Conservation (phyloP, 2,888 invertebrate species). For the Drosophila rubida region DNA sequence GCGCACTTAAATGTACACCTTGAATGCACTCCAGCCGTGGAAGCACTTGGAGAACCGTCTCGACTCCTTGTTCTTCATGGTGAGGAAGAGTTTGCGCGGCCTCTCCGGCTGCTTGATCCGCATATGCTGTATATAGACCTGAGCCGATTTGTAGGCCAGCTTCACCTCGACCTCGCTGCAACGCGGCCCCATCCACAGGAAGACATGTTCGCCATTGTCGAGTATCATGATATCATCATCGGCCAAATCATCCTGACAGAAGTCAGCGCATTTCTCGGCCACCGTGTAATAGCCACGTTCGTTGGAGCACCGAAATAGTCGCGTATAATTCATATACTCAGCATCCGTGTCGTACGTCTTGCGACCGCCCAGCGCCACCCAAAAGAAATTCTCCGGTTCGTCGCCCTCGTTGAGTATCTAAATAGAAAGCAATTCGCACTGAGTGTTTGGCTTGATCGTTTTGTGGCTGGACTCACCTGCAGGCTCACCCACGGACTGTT, state of each 20-base stretch:
- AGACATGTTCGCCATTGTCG: slow-evolving; percentile 99
- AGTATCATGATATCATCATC: slow-evolving; percentile 99
- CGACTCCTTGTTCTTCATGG: slow-evolving; percentile 98
- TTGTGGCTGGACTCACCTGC: slow-evolving; percentile 86
- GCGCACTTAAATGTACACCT: slow-evolving; percentile 83
- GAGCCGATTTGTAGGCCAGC: slow-evolving; percentile 98
- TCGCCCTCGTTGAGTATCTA: slow-evolving; percentile 96
- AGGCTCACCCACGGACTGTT: slow-evolving; percentile 92
- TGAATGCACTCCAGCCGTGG: slow-evolving; percentile 98
- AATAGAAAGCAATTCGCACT: not conserved
- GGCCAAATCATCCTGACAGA: slow-evolving; percentile 96
- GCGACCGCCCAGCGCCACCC: slow-evolving; percentile 97
- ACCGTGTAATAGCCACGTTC: slow-evolving; percentile 99
- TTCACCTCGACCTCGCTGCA: slow-evolving; percentile 99
- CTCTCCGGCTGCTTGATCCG: slow-evolving; percentile 96
- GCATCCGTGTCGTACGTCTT: slow-evolving; percentile 95
- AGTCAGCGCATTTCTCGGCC: slow-evolving; percentile 95
- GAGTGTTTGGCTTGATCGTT: not conserved
- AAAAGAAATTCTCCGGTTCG: slow-evolving; percentile 99
- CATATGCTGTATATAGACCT: slow-evolving; percentile 99
- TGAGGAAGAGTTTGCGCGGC: slow-evolving; percentile 95
- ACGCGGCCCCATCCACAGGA: slow-evolving; percentile 98
- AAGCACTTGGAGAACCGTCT: slow-evolving; percentile 98
- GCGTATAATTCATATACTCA: slow-evolving; percentile 95
- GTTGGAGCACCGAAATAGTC: slow-evolving; percentile 99